Conservation (phyloP, 2,797 vertebrate species). For the Philypnodon macrostomus region DNA sequence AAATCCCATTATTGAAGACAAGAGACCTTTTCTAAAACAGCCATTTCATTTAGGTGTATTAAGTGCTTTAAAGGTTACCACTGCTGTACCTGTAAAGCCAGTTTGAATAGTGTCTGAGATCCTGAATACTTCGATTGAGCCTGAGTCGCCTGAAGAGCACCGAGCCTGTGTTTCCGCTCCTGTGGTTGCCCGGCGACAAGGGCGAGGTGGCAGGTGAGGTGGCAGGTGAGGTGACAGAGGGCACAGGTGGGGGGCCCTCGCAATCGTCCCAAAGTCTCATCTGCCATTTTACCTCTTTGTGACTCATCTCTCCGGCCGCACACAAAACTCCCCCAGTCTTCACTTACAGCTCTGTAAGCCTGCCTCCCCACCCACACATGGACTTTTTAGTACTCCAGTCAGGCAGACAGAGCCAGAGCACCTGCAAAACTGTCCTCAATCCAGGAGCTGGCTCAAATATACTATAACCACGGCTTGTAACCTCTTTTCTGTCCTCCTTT, state of each 20-base stretch:
- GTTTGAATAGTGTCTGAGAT: constrained; percentile 52
- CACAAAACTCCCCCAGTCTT: constrained; percentile 47
- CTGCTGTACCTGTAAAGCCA: constrained; percentile 58
- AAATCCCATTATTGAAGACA: neutral
- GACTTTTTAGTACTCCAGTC: constrained; percentile 38
- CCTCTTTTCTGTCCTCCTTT: constrained; percentile 39
- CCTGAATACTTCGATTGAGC: constrained; percentile 70
- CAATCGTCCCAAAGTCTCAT: constrained; percentile 63
- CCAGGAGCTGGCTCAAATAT: constrained; percentile 31
- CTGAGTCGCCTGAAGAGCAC: constrained; percentile 65
- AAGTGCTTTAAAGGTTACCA: neutral
- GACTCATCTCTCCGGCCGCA: constrained; percentile 66
- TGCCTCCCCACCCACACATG: constrained; percentile 46
- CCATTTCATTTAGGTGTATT: neutral
- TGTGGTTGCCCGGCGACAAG: constrained; percentile 47
- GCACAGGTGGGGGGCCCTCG: constrained; percentile 45
- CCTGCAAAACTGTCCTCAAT: constrained; percentile 42
- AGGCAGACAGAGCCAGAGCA: constrained; percentile 25
- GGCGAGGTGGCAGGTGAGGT: constrained; percentile 60
- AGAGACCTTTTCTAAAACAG: neutral
- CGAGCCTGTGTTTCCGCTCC: constrained; percentile 42
- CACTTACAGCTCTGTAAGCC: constrained; percentile 41
- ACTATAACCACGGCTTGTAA: constrained; percentile 29
- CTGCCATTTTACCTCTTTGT: constrained; percentile 68
- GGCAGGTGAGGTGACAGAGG: constrained; percentile 53